Evolutionary conservation across 2,888 invertebrate genomes (phyloP).

Genomic region (Mimas tiliae): DNA sequence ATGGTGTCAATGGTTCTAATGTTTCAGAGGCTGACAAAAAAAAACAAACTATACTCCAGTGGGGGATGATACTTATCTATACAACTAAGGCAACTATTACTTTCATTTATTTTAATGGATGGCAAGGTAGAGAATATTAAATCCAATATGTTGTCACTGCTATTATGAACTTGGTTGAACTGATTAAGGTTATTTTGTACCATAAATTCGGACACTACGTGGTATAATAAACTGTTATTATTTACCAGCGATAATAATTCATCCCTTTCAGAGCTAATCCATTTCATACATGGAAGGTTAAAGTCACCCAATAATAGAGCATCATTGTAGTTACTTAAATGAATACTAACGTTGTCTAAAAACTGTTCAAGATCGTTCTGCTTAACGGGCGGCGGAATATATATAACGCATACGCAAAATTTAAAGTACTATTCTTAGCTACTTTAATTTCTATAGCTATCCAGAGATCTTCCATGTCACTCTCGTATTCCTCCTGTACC

Average conservation of each 20-base stretch:
- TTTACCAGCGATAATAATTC: background rate
- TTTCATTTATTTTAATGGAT: too few species aligned
- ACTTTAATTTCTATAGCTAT: slow-evolving; percentile 1
- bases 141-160: background rate
- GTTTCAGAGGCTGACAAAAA: background rate
- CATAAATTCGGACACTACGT: background rate
- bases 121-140: background rate
- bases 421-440: too few species aligned
- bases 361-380: background rate
- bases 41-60: background rate
- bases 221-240: background rate
- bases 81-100: background rate
- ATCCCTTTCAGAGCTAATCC: too few species aligned
- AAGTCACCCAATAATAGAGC: too few species aligned
- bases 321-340: too few species aligned
- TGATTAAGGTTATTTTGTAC: background rate
- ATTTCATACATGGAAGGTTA: too few species aligned
- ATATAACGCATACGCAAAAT: background rate
- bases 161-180: background rate
- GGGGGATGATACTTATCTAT: background rate
- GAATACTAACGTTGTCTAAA: background rate
- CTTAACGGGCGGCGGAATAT: slow-evolving; percentile 14
- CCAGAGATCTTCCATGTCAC: slow-evolving; percentile 13
- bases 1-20: background rate
- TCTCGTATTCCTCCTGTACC: background rate